A percentile compares a stretch with the other conserved stretches of the same genome.
Evolutionary conservation across 2,113 vertebrate genomes (phyloP).

Genomic region (Cyanoliseus patagonus): DNA sequence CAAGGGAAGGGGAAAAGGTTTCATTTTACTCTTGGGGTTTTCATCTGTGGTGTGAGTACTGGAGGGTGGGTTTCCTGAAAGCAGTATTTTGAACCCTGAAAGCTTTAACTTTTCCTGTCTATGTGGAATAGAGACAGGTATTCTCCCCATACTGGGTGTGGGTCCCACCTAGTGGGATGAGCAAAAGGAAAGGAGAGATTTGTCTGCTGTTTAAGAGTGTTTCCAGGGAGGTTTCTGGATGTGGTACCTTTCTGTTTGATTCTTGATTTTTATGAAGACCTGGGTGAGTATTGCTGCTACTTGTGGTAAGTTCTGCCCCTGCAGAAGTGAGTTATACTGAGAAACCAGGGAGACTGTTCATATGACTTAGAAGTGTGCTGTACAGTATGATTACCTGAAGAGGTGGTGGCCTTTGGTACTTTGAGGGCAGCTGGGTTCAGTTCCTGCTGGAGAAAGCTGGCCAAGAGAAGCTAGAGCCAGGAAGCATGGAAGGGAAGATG

Average conservation of each 20-base stretch:
- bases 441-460: neutral
- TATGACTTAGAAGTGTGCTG: neutral
- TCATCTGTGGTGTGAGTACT: rapidly evolving
- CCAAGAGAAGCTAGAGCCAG: neutral
- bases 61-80: rapidly evolving
- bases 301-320: neutral
- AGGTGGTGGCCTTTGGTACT: rapidly evolving
- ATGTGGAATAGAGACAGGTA: rapidly evolving
- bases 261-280: neutral
- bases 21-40: rapidly evolving
- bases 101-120: neutral
- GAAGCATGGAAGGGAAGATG: neutral
- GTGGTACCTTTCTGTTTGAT: neutral
- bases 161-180: neutral
- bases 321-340: neutral
- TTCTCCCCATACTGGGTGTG: rapidly evolving
- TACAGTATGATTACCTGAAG: neutral
- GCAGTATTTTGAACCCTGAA: rapidly evolving
- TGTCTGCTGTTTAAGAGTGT: neutral
- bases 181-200: neutral
- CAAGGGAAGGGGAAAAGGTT: rapidly evolving
- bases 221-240: neutral
- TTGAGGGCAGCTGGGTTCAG: neutral
- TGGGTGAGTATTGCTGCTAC: neutral
- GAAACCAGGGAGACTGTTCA: rapidly evolving